Conservation (phyloP, 2,113 vertebrate species). For the Galbula dea region DNA sequence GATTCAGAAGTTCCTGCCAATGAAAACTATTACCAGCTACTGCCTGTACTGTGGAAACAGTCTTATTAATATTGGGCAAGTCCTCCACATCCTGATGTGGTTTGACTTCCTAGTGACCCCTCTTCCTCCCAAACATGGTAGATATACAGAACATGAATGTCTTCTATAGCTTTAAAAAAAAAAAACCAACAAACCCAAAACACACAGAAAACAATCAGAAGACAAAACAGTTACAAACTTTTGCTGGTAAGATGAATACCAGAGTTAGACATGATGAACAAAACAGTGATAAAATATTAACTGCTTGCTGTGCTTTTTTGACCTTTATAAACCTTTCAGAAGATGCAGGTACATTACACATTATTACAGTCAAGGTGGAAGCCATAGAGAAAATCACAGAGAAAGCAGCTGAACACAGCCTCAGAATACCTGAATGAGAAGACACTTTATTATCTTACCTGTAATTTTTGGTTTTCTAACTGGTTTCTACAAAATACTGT, state of each 20-base stretch:
- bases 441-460: constrained; percentile 24
- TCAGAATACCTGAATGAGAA: constrained; percentile 54
- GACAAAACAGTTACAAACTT: constrained; percentile 41
- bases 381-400: constrained; percentile 42
- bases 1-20: constrained; percentile 20
- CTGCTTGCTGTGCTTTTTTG: constrained; percentile 55
- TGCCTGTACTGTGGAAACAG: constrained; percentile 73
- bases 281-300: constrained; percentile 52
- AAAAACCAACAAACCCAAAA: not conserved
- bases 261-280: constrained; percentile 37
- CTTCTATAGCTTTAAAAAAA: constrained; percentile 24
- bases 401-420: constrained; percentile 50
- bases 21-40: constrained; percentile 7
- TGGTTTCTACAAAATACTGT: constrained; percentile 32
- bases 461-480: constrained; percentile 44
- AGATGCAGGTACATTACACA: constrained; percentile 28
- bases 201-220: constrained; percentile 28
- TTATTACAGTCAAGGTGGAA: constrained; percentile 42
- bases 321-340: constrained; percentile 48
- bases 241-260: constrained; percentile 68
- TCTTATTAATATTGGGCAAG: constrained; percentile 55
- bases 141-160: constrained; percentile 32
- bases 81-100: constrained; percentile 58
- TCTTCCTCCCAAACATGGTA: constrained; percentile 24
- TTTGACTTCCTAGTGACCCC: constrained; percentile 43